phyloP scores from a whole-genome alignment of 1,140 invertebrate genomes.

The Drosophila setifemur region DNA sequence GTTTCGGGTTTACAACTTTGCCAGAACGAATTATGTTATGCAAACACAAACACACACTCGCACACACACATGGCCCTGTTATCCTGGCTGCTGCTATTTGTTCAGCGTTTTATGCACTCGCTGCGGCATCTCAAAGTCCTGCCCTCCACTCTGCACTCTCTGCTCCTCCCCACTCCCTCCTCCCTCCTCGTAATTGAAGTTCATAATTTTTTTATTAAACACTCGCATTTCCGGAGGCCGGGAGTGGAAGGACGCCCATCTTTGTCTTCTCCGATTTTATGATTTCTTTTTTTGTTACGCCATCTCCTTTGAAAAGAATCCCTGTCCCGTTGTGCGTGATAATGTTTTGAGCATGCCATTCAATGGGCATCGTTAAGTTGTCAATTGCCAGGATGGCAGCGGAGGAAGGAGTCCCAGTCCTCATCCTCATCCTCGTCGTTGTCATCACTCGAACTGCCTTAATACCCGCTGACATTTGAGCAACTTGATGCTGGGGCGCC shows the following conservation, averaged over 20 bases:
- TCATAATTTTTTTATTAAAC: slow-evolving; percentile 60
- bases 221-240: slow-evolving; percentile 19
- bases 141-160: too few relatives aligned
- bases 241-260: not conserved
- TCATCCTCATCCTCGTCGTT: too few relatives aligned
- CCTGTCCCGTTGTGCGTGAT: slow-evolving; percentile 40
- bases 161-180: not conserved
- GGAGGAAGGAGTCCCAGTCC: too few relatives aligned
- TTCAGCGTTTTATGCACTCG: slow-evolving; percentile 54
- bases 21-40: slow-evolving; percentile 55
- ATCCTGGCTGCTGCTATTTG: slow-evolving; percentile 40
- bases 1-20: slow-evolving; percentile 54
- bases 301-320: not conserved
- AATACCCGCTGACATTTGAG: not conserved
- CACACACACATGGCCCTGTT: slow-evolving; percentile 11
- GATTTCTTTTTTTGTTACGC: slow-evolving; percentile 9
- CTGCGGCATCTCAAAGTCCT: slow-evolving; percentile 13
- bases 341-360: slow-evolving; percentile 52
- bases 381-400: slow-evolving; percentile 45
- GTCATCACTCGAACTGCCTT: not conserved
- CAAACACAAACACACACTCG: slow-evolving; percentile 31
- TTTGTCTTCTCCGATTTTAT: slow-evolving; percentile 51
- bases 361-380: slow-evolving; percentile 47
- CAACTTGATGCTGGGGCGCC: slow-evolving; percentile 12
- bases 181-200: slow-evolving; percentile 42